Evolutionary conservation across 53 echinoderm and acorn worm species (phyloP).

Genomic region (Paracentrotus lividus): DNA sequence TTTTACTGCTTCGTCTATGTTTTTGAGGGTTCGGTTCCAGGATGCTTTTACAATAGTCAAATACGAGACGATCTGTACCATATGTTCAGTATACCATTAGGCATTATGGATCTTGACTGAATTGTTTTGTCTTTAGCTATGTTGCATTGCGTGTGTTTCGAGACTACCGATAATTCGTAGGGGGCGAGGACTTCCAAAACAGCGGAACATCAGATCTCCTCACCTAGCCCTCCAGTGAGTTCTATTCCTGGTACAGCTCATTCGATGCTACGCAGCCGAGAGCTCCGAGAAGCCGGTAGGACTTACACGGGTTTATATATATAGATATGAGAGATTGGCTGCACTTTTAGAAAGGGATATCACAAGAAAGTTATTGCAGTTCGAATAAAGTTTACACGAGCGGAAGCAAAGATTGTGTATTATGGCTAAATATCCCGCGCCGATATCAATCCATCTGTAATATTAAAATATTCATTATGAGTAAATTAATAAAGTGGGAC

Average conservation of each 20-base stretch:
- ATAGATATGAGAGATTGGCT: not conserved
- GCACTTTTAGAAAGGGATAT: not conserved
- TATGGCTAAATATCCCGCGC: not conserved
- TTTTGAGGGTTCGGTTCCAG: no score
- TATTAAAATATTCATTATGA: slow-evolving; percentile 24
- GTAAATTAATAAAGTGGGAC: slow-evolving; percentile 51
- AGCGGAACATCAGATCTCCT: slow-evolving; percentile 91
- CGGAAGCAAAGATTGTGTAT: slow-evolving; percentile 13
- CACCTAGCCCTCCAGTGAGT: slow-evolving; percentile 95
- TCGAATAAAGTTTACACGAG: slow-evolving; percentile 8
- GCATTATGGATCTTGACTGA: no score
- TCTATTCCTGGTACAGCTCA: slow-evolving; percentile 97
- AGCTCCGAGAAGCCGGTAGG: slow-evolving; percentile 84
- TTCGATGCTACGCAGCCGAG: slow-evolving; percentile 97
- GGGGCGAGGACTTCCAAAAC: slow-evolving; percentile 95
- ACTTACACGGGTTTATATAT: not conserved
- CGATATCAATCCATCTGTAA: not conserved
- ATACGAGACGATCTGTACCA: no score
- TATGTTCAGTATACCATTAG: no score
- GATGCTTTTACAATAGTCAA: no score
- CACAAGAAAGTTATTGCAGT: not conserved
- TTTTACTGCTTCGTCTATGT: no score
- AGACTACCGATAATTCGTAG: no score
- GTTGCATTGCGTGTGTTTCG: no score
- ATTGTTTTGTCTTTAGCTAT: no score